These are phyloP conservation scores for Hypocryptadius cinnamomeus DNA, from an alignment of 2,113 vertebrate species.

Conservation along the genomic window DNA sequence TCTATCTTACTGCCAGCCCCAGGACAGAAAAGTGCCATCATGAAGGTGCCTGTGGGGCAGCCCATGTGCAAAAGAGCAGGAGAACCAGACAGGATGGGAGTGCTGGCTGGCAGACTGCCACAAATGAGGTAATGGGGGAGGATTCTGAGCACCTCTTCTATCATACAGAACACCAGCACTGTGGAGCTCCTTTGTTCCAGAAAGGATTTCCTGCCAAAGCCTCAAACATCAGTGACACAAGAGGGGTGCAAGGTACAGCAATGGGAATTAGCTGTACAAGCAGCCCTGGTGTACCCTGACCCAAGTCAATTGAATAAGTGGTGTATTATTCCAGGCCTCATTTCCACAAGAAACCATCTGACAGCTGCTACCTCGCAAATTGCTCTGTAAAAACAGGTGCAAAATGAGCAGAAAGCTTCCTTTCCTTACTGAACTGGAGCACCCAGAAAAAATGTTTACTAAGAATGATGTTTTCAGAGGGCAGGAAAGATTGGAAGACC, in stretches of 20 bases:
- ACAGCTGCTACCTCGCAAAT: conserved; percentile 20
- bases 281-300: neutral
- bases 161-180: neutral
- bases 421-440: neutral
- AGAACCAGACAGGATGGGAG: neutral
- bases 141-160: neutral
- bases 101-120: neutral
- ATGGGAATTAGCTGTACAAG: neutral
- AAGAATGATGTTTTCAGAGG: neutral
- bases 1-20: neutral
- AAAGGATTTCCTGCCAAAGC: neutral
- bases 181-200: neutral
- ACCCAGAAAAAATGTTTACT: neutral
- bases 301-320: neutral
- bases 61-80: neutral
- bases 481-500: neutral
- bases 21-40: neutral
- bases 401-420: neutral
- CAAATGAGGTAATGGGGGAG: neutral
- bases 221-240: fast-evolving
- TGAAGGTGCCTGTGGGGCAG: neutral
- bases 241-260: fast-evolving
- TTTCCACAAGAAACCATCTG: conserved; percentile 11
- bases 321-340: neutral
- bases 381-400: neutral